A percentile compares a stretch with the other conserved stretches of the same genome.
Conservation (phyloP, 2,888 invertebrate species). For the Eristalis tenax region DNA sequence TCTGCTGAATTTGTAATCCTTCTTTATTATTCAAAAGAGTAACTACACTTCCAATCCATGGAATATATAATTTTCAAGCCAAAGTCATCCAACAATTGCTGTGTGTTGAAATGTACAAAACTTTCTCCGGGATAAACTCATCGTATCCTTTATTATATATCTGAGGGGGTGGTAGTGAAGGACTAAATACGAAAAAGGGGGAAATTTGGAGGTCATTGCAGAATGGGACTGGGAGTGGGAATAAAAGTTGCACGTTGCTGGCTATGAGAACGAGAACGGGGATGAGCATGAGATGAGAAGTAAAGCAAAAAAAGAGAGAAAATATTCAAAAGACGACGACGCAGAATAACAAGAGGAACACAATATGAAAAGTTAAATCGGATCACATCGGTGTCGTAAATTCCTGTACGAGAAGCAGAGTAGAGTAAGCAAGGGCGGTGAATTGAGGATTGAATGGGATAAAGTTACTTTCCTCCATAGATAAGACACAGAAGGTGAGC, state of each 20-base stretch:
- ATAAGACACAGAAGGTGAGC: conserved; percentile 66
- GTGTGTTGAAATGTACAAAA: conserved; percentile 66
- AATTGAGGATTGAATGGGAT: conserved; percentile 44
- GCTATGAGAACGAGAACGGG: background rate
- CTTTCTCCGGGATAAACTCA: conserved; percentile 63
- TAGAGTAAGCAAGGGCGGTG: background rate
- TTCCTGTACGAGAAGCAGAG: conserved; percentile 58
- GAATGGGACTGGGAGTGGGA: conserved; percentile 16
- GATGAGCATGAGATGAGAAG: conserved; percentile 40
- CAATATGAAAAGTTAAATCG: conserved; percentile 72
- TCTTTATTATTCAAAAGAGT: conserved; percentile 70
- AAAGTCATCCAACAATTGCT: conserved; percentile 68
- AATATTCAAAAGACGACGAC: conserved; percentile 56
- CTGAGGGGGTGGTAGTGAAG: background rate
- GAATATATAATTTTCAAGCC: conserved; percentile 65
- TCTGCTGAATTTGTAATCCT: conserved; percentile 69
- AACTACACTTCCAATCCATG: conserved; percentile 64
- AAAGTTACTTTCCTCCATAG: conserved; percentile 53
- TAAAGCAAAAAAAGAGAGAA: background rate
- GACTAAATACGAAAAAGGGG: background rate
- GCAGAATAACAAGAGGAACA: conserved; percentile 69
- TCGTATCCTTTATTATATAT: conserved; percentile 57
- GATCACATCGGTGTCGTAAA: conserved; percentile 71
- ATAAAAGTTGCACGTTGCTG: conserved; percentile 58
- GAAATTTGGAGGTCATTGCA: conserved; percentile 38